Evolutionary conservation across 2,888 invertebrate genomes (phyloP).

Genomic region (Volucella inflata): DNA sequence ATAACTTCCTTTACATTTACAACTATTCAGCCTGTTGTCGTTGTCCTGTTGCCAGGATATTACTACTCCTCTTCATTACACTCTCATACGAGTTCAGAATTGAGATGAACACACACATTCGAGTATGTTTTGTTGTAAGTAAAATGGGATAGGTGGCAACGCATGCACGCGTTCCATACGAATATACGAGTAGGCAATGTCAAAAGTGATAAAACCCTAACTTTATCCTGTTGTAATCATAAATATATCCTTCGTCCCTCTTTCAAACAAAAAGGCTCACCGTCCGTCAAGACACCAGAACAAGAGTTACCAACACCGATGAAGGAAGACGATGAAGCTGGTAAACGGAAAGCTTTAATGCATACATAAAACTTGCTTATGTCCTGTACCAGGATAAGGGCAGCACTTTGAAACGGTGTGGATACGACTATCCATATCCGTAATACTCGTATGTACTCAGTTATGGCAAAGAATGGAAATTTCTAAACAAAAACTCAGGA

Average conservation of each 20-base stretch:
- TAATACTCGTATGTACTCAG: not conserved
- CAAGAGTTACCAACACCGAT: constrained; percentile 22
- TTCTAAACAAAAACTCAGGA: constrained; percentile 61
- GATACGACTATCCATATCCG: not conserved
- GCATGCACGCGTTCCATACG: constrained; percentile 53
- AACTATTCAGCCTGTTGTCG: constrained; percentile 65
- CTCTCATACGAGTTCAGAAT: constrained; percentile 3
- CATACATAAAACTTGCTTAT: constrained; percentile 69
- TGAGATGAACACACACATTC: not conserved
- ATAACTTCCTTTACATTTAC: constrained; percentile 68
- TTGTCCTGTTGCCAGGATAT: constrained; percentile 27
- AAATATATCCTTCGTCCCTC: constrained; percentile 54
- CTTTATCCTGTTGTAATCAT: constrained; percentile 75
- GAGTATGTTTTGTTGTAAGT: too few species aligned
- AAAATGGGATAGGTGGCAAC: constrained; percentile 31
- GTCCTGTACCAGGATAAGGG: constrained; percentile 48
- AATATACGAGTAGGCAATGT: constrained; percentile 47
- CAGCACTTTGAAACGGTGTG: not conserved
- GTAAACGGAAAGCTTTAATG: constrained; percentile 31
- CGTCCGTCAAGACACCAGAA: constrained; percentile 9
- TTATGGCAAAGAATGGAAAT: constrained; percentile 65
- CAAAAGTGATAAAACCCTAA: constrained; percentile 73
- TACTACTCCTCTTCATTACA: constrained; percentile 67
- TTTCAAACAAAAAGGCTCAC: constrained; percentile 15
- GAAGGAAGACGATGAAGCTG: constrained; percentile 56